Evolutionary conservation across 2,888 invertebrate species (phyloP).

Genomic region (Macroteleia sp.): DNA sequence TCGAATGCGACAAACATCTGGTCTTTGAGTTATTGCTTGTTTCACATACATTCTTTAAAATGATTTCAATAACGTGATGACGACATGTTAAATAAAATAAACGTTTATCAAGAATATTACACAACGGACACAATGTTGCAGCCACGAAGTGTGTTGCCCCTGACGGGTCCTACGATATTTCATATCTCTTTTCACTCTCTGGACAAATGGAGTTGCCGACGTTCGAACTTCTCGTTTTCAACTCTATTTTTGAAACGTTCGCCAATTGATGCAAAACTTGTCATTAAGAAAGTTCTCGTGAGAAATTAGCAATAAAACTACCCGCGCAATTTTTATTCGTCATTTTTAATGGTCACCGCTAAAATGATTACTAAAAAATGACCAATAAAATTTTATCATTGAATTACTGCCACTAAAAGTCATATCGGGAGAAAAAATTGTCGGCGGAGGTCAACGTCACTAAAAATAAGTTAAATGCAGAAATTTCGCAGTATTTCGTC

Average conservation of each 20-base stretch:
- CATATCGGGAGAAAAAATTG: no score
- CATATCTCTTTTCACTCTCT: slow-evolving; percentile 1
- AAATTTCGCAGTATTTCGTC: no score
- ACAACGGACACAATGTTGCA: slow-evolving; percentile 29
- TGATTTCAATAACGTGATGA: slow-evolving; percentile 42
- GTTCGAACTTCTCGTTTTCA: slow-evolving; percentile 11
- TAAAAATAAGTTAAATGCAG: no score
- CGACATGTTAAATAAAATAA: slow-evolving; percentile 45
- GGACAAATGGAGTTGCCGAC: slow-evolving; percentile 5
- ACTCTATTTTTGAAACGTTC: slow-evolving; percentile 27
- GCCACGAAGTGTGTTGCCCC: background rate
- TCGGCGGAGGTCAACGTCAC: no score
- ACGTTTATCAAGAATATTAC: slow-evolving; percentile 47
- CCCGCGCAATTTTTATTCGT: no score
- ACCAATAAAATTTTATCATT: no score
- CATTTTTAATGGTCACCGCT: no score
- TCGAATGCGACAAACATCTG: slow-evolving; percentile 42
- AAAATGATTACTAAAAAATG: no score
- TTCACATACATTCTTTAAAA: slow-evolving; percentile 45
- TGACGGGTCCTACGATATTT: slow-evolving; percentile 20
- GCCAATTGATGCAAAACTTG: slow-evolving; percentile 25
- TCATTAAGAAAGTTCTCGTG: no score
- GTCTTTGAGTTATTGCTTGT: slow-evolving; percentile 44
- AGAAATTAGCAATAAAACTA: no score
- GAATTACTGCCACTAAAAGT: no score